Evolutionary conservation across 2,113 vertebrate species (phyloP), one percentile per base, ranked within the genome.

Genomic region (Anolis carolinensis): DNA sequence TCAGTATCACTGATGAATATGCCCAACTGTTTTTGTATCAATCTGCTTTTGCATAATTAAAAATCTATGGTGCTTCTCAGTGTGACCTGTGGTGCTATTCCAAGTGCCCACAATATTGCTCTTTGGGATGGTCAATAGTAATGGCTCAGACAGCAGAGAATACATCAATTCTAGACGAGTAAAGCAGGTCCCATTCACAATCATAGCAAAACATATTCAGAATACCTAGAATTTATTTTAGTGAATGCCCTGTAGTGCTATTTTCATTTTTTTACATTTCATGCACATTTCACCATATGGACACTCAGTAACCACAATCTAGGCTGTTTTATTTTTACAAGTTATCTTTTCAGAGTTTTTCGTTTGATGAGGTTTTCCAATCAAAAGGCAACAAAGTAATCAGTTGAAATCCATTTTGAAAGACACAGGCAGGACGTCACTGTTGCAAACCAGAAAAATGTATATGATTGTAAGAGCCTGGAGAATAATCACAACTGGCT

Each of bases 401-500:
- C 1, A 75, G 48, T 63, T 86, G 73, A 90, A 85, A 84, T 6
- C 0, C 0, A 83, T 89, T 87, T 59, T 87, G 92, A 84, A 84
- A 89, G 91, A 79, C 84, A 87, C 44, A 50, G 32, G 27, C 44
- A 50, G 32, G 27, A 77, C 62, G 85, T 44, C 88, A 92, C 84
- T 71, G 73, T 2, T 2, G 48, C 1, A 67, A 72, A 65, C 84
- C 1, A 39, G 79, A 78, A 87, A n/a, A n/a, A n/a, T n/a, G n/a
- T n/a, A 59, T 62, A 87, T n/a, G 62, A 11, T 70, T 86, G 59
- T 72, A 87, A 88, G 25, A 74, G 85, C 87, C 89, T 81, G 85
- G 16, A 71, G 52, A 87, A 86, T 90, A 82, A 91, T 87, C 86
- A 84, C 63, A 88, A 78, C 87, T 88, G 81, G 83, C 78, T 91